Evolutionary conservation across 2,113 vertebrate genomes (phyloP).

Genomic region (Leucosticte australis): DNA sequence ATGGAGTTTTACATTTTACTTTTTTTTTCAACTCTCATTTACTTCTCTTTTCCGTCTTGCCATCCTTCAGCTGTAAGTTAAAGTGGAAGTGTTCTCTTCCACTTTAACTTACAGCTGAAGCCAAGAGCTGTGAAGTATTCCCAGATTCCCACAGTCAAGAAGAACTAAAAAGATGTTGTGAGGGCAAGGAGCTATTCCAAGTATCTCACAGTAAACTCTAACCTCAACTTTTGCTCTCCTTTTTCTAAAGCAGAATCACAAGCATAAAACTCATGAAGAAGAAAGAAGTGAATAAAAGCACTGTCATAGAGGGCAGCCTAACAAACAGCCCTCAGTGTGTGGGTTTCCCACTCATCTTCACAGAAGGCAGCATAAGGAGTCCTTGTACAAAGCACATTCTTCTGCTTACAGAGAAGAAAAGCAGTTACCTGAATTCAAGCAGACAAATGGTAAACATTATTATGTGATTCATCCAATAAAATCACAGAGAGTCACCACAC

Average conservation of each 20-base stretch:
- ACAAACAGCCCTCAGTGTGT: not conserved
- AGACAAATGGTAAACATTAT: not conserved
- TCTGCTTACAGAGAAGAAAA: not conserved
- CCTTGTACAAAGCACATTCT: not conserved
- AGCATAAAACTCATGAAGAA: not conserved
- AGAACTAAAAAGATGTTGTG: not conserved
- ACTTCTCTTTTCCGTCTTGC: not conserved
- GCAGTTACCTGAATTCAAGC: not conserved
- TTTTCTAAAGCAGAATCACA: not conserved
- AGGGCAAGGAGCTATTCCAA: not conserved
- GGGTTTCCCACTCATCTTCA: not conserved
- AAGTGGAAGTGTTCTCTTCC: not conserved
- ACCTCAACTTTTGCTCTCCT: not conserved
- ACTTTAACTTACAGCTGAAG: not conserved
- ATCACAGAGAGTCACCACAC: not conserved
- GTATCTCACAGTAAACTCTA: not conserved
- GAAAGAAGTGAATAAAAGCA: not conserved
- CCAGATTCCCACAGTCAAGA: not conserved
- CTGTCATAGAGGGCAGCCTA: not conserved
- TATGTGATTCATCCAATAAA: not conserved
- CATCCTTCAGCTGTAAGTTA: not conserved
- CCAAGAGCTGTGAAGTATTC: not conserved
- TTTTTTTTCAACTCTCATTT: not conserved
- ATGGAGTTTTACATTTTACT: not conserved
- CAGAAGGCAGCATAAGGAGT: not conserved